phyloP scores from a whole-genome alignment of 2,888 invertebrate species.

The Oxyteleia sp. region DNA sequence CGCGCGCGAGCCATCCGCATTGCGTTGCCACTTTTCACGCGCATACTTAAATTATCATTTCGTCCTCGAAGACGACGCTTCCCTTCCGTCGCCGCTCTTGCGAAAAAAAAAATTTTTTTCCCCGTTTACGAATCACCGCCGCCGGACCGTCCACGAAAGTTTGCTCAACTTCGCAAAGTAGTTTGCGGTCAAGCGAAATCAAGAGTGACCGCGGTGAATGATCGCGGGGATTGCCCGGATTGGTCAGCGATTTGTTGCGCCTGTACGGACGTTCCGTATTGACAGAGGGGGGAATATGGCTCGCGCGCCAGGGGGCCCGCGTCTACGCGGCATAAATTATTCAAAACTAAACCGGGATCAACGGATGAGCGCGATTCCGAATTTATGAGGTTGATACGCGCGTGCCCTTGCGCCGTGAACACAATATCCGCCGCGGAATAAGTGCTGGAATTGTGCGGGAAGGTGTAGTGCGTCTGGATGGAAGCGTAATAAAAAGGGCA shows the following conservation, averaged over 20 bases:
- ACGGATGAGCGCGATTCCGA: conserved; percentile 33
- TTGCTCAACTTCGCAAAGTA: neutral
- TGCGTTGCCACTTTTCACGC: conserved; percentile 33
- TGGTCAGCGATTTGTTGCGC: too few species aligned
- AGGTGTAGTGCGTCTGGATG: neutral
- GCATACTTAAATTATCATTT: neutral
- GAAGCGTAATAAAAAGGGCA: neutral
- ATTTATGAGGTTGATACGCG: conserved; percentile 29
- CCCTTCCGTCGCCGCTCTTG: too few species aligned
- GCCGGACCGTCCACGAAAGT: neutral
- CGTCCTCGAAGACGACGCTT: neutral
- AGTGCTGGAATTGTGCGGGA: conserved; percentile 6
- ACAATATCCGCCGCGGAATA: neutral
- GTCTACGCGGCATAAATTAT: conserved; percentile 39
- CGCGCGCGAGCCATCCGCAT: conserved; percentile 1
- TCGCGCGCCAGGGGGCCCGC: neutral
- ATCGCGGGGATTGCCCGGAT: neutral
- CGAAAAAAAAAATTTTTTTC: too few species aligned
- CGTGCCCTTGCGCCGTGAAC: too few species aligned
- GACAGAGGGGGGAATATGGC: too few species aligned
- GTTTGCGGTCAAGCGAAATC: neutral
- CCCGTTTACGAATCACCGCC: neutral
- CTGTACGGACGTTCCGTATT: too few species aligned
- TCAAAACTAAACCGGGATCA: conserved; percentile 33
- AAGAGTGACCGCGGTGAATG: neutral